Base-by-base conservation (phyloP, 92 coral and sea anemone genomes). In the Porites evermanni region DNA sequence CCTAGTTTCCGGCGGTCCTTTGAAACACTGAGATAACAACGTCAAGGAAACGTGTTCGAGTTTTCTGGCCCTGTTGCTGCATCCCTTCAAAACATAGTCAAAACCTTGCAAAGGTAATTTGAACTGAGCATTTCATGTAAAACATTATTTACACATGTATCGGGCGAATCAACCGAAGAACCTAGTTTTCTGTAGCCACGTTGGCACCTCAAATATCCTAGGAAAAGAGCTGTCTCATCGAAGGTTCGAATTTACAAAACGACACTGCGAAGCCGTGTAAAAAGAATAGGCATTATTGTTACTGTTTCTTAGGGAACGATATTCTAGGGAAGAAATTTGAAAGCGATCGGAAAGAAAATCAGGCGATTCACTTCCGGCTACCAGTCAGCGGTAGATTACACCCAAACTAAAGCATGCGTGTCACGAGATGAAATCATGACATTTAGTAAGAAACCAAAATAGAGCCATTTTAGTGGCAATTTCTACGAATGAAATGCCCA, bases 401-500 rank as follows among this genome's bases (percentile, higher is more conserved):
- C 6, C 6, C 6, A 23, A 72, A 63, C 47, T 5, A 53, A 20
- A 64, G 64, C 87, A 83, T 83, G 87, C 87, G 87, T 63, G 32
- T 73, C 72, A 70, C 64, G 64, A 73, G 80, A 83, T 83, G 87
- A 83, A 83, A 83, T 83, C 87, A 83, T 83, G 85, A 81, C 84
- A 64, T 80, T 92, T 91, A 64, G 93, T 92, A 94, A 94, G 91
- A 81, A 81, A 88, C 91, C 76, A 94, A 94, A 94, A 94, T 94
- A 94, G 91, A 44, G 68, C 12, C 58, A 64, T 17, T 79, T 56
- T 85, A 82, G 76, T 84, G 80, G 61, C 21, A 67, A 74, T 79
- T 89, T 87, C 84, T 93, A 86, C 98, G 96, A 94, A 94, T 94
- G 93, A 93, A 91, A 94, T 94, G 96, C 93, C 80, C 86, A 81